Base-by-base conservation (phyloP, 2,888 invertebrate species). In the Pandemis heparana region DNA sequence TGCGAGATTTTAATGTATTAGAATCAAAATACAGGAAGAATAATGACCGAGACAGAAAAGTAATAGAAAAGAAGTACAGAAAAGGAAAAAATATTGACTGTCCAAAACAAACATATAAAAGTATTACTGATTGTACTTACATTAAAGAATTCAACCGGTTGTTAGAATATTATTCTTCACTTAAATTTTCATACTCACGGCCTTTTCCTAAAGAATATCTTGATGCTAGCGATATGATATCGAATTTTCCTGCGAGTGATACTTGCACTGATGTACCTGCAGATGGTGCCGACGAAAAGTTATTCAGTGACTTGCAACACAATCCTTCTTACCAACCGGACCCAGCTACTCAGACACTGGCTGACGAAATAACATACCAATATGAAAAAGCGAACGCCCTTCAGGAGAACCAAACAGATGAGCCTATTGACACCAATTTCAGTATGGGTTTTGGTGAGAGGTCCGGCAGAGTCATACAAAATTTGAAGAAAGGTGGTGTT, bases 391-490 rank as follows among this genome's bases (percentile, higher is more conserved):
- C 75, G 32, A 70, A 70, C 60, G 46, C 65, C 51, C 16, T 59
- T 39, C 59, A 38, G 38, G 79, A 83, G 74, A 82, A 81, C 65
- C 75, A 78, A 67, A 79, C 79, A 63, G 79, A 79, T 76, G 82
- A 87, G 62, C 82, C 82, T 75, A 83, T 80, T 48, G 91, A 92
- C 89, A 87, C 82, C 14, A 92, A 92, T 90, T 92, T 91, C 89
- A 89, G 84, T 89, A 92, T 89, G 95, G 95, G 94, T 95, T 95
- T 95, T 95, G 94, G 94, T 94, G 94, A 94, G 90, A 81, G 89
- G 95, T 95, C 95, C 95, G 95, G 86, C 95, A 94, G 95, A 94
- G 94, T 93, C 92, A 92, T 89, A 87, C 89, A 91, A 91, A 89
- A 91, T 92, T 91, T 87, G 82, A 85, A 86, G 87, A 85, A 86